Base-by-base conservation (phyloP, 2,888 invertebrate species). In the Synanthedon tipuliformis region DNA sequence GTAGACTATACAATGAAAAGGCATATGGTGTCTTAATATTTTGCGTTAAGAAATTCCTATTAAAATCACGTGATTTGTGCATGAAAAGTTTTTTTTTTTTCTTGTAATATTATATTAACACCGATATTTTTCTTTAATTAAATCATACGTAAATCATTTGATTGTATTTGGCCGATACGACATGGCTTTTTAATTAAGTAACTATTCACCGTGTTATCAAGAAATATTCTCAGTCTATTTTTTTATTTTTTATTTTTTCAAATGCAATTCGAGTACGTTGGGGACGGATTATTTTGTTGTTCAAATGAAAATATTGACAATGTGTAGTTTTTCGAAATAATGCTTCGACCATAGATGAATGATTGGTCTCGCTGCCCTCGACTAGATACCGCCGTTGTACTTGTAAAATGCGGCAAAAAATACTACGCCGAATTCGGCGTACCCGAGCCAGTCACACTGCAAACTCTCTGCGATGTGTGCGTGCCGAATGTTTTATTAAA, bases 271-370 rank as follows among this genome's bases (percentile, higher is more conserved):
- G 63, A 66, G 61, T 65, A 61, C 59, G 55, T 57, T 62, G 62
- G 74, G 80, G 80, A 80, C 80, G 80, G 80, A 79, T 66, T 68
- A 64, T 64, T 62, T 45, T 7, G 15, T 45, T 34, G 34, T 10
- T 34, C 10, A 34, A 34, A 34, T 10, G 34, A 2, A 27, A 27
- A 27, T 27, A 27, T 27, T 8, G 27, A 27, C 8, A 27, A 27
- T 27, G 23, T 27, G 27, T 27, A 23, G 23, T 23, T 23, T 27
- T 27, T 27, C 27, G 27, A 27, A 27, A 27, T 8, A 27, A 27
- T 8, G 27, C 8, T 7, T 27, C 27, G 27, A 16, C 1, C 1
- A n/a, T n/a, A n/a, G n/a, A n/a, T n/a, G n/a, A n/a, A n/a, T n/a
- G n/a, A n/a, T n/a, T n/a, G n/a, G n/a, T n/a, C n/a, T n/a, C n/a